phyloP scores from a whole-genome alignment of 2,797 vertebrate genomes.

The Micrastur ruficollis region DNA sequence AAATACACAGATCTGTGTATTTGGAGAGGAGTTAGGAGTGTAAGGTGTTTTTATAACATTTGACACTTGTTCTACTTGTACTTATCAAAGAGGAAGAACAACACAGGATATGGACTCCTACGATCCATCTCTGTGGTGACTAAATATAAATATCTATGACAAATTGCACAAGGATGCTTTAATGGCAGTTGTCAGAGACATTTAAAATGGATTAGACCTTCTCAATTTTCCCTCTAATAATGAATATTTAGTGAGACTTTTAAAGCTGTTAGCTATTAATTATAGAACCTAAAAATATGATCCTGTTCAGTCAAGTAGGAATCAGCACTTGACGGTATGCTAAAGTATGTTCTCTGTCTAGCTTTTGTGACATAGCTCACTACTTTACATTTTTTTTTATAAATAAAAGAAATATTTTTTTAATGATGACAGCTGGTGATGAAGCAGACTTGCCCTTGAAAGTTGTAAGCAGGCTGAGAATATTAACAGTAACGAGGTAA shows the following conservation, averaged over 20 bases:
- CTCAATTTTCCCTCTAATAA: conserved; percentile 1
- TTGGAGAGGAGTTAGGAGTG: background rate
- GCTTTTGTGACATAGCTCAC: background rate
- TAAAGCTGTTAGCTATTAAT: conserved; percentile 49
- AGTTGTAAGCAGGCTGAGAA: background rate
- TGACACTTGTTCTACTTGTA: background rate
- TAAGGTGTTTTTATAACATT: background rate
- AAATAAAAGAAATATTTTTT: background rate
- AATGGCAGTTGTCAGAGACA: conserved; percentile 63
- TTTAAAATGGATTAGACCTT: conserved; percentile 52
- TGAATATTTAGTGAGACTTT: conserved; percentile 35
- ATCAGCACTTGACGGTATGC: background rate
- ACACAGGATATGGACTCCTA: conserved; percentile 2
- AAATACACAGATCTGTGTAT: background rate
- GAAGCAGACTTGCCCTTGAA: background rate
- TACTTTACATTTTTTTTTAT: background rate
- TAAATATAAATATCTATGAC: conserved; percentile 63
- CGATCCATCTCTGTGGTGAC: background rate
- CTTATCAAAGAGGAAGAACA: background rate
- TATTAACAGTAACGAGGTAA: background rate
- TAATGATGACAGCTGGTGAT: background rate
- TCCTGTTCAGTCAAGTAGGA: background rate
- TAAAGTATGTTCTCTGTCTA: background rate
- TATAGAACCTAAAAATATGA: conserved; percentile 49
- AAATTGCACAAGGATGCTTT: conserved; percentile 20